phyloP scores from a whole-genome alignment of 2,113 vertebrate genomes.

The Scolopax mira region DNA sequence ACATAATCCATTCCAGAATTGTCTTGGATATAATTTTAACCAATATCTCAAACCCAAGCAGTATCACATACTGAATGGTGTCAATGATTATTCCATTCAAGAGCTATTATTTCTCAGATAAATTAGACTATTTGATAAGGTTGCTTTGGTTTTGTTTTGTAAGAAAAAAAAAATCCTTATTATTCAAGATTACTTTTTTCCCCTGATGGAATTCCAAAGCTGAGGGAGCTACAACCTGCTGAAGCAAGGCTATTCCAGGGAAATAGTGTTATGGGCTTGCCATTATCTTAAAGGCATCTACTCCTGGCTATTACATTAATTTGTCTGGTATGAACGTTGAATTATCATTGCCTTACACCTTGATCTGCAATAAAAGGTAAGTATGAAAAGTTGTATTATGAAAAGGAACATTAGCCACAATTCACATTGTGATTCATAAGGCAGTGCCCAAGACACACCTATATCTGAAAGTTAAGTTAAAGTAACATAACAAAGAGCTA shows the following conservation, averaged over 20 bases:
- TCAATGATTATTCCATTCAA: neutral
- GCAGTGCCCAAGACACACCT: neutral
- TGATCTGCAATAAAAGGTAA: neutral
- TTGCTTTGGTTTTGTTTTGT: neutral
- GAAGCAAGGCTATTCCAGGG: neutral
- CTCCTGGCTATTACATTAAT: neutral
- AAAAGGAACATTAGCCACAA: neutral
- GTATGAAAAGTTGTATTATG: neutral
- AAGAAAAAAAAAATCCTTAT: neutral
- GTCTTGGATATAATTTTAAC: neutral
- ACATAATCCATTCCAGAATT: neutral
- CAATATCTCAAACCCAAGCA: neutral
- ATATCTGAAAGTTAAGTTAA: neutral
- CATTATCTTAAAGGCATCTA: neutral
- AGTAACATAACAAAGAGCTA: neutral
- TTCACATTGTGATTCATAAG: neutral
- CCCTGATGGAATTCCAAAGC: neutral
- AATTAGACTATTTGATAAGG: neutral
- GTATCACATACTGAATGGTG: neutral
- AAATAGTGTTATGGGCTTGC: neutral
- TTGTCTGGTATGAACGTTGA: neutral
- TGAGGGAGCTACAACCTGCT: neutral
- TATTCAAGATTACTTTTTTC: neutral
- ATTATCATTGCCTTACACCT: neutral
- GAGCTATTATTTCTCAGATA: neutral